These are phyloP conservation scores for Crotophaga sulcirostris DNA, from an alignment of 2,113 vertebrate species.

Conservation along the genomic window DNA sequence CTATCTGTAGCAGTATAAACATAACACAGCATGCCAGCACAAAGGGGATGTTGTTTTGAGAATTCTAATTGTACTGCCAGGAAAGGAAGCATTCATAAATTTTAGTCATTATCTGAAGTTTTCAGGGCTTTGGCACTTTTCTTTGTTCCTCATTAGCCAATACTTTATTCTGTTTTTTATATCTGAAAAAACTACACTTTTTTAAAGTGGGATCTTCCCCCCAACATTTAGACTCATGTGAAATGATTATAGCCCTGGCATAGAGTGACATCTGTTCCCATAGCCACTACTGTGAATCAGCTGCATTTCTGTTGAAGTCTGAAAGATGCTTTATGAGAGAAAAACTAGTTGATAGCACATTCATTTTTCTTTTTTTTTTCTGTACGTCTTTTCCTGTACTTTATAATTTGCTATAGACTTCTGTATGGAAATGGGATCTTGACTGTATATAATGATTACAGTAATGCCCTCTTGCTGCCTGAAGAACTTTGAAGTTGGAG, in stretches of 20 bases:
- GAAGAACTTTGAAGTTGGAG: background rate
- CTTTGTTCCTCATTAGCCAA: constrained; percentile 21
- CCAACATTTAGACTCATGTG: background rate
- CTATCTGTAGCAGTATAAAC: constrained; percentile 59
- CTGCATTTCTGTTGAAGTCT: constrained; percentile 8
- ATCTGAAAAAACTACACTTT: background rate
- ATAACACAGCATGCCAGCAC: constrained; percentile 40
- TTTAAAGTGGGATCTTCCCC: background rate
- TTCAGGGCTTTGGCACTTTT: constrained; percentile 49
- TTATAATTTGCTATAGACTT: background rate
- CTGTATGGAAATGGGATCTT: background rate
- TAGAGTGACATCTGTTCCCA: background rate
- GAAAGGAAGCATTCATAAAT: constrained; percentile 60
- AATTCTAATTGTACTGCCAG: constrained; percentile 47
- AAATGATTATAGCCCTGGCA: background rate
- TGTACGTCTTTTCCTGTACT: background rate
- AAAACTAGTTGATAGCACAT: background rate
- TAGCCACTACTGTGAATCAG: background rate
- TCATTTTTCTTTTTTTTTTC: background rate
- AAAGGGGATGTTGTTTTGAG: constrained; percentile 61
- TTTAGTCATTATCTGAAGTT: constrained; percentile 68
- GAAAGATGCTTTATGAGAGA: background rate
- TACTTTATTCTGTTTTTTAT: constrained; percentile 23
- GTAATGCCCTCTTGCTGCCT: background rate
- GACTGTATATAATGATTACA: background rate